phyloP scores from a whole-genome alignment of 92 coral and sea anemone genomes.

The Porites cylindrica region DNA sequence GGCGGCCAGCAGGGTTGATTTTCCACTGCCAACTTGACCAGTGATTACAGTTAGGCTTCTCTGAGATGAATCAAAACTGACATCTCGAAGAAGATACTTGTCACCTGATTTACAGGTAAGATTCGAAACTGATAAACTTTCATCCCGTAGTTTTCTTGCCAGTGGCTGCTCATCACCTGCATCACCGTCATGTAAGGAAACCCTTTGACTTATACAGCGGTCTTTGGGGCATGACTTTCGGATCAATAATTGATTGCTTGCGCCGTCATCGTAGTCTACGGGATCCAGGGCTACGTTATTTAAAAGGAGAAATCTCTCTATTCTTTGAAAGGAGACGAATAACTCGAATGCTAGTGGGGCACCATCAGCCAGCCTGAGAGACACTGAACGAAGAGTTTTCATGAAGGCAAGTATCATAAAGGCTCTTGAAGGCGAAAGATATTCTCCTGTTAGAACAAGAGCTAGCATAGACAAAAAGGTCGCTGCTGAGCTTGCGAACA shows the following conservation, averaged over 20 bases:
- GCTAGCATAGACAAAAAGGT: constrained; percentile 6
- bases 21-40: constrained; percentile 40
- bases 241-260: not conserved
- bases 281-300: constrained; percentile 4
- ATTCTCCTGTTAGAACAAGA: not conserved
- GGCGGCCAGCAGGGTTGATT: constrained; percentile 40
- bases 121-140: constrained; percentile 17
- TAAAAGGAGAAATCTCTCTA: constrained; percentile 26
- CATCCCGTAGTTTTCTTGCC: not conserved
- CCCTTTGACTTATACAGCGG: not conserved
- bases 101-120: constrained; percentile 9
- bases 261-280: not conserved
- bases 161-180: not conserved
- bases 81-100: constrained; percentile 9
- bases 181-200: not conserved
- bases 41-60: constrained; percentile 23
- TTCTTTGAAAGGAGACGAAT: constrained; percentile 1
- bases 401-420: constrained; percentile 27
- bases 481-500: not conserved
- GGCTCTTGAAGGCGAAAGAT: not conserved
- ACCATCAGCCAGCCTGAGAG: constrained; percentile 19
- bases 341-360: constrained; percentile 15
- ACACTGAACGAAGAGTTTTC: constrained; percentile 21
- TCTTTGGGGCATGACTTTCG: not conserved
- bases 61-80: constrained; percentile 8